These are phyloP conservation scores for Onychomys arenicola DNA, from an alignment of 2,797 vertebrate genomes.

Conservation along the genomic window DNA sequence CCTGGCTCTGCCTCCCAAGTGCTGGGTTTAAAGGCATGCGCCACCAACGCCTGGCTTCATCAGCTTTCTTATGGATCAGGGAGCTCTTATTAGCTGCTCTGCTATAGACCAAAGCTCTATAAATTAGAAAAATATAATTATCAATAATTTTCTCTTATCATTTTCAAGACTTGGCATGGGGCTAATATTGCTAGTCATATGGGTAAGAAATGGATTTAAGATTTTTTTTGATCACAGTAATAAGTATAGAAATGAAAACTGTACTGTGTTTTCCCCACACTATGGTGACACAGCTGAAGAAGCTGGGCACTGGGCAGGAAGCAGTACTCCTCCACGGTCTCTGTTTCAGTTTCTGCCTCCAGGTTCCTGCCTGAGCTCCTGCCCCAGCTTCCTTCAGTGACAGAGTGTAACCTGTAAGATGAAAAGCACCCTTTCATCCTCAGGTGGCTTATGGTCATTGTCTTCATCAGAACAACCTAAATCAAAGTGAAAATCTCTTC, in stretches of 20 bases:
- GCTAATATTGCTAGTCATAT: background rate
- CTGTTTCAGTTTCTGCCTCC: background rate
- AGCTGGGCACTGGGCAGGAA: background rate
- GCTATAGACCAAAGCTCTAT: background rate
- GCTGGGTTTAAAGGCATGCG: no score
- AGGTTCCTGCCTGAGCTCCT: background rate
- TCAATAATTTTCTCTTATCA: background rate
- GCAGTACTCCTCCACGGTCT: background rate
- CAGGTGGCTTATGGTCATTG: background rate
- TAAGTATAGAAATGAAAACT: background rate
- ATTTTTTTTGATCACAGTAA: background rate
- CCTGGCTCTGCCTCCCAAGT: no score
- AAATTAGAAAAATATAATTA: background rate
- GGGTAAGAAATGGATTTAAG: background rate
- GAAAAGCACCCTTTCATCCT: background rate
- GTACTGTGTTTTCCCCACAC: background rate
- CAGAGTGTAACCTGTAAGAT: background rate
- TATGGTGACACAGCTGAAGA: background rate
- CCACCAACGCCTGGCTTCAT: no score
- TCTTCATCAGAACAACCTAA: background rate
- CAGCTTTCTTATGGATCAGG: background rate
- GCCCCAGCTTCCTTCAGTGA: background rate
- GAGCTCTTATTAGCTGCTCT: background rate
- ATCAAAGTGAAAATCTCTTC: background rate
- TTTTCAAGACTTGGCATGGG: background rate